Evolutionary conservation across 2,113 vertebrate species (phyloP), one percentile per base, ranked within the genome.

Genomic region (Thermophis baileyi): DNA sequence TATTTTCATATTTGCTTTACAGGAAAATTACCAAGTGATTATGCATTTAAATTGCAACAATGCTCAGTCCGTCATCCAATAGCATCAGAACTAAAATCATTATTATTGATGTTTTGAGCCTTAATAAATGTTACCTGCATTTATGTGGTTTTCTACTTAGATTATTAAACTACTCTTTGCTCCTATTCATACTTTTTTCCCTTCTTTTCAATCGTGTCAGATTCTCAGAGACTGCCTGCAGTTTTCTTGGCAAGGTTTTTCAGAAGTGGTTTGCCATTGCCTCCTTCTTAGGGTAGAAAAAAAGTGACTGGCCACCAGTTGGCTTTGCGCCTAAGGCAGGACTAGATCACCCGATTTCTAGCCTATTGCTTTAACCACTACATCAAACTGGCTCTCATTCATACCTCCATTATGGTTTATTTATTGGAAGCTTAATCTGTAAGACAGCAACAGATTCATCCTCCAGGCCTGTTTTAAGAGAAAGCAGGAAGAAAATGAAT

Each of bases 351-450:
- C 63, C 12, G 0, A 69, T 69, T 69, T 69, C 12, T 35, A 69
- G 63, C 63, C 30, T 69, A 12, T 69, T 69, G 63, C 63, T 69
- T 69, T 35, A 69, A 35, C 14, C 63, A 69, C 63, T 69, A 69
- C 14, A 69, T 69, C 12, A 69, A 69, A 35, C 63, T 35, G 63
- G 92, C 6, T 89, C 20, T 54, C 49, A 89, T 35, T 55, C 53
- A n/a, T 85, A 85, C 85, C 49, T 10, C 47, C 12, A 24, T 74
- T 74, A 46, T 63, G 55, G 96, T 95, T 97, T 93, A 96, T 90
- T 94, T 89, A 10, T 1, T 0, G 92, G 74, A 96, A 97, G 96
- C 96, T 98, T 96, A 95, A 97, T 97, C 97, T 97, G 93, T 95
- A 94, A 96, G 95, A 95, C 96, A 96, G 96, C 74, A 81, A 81